Evolutionary conservation across 2,888 invertebrate genomes (phyloP).

Genomic region (Tinea pellionella): DNA sequence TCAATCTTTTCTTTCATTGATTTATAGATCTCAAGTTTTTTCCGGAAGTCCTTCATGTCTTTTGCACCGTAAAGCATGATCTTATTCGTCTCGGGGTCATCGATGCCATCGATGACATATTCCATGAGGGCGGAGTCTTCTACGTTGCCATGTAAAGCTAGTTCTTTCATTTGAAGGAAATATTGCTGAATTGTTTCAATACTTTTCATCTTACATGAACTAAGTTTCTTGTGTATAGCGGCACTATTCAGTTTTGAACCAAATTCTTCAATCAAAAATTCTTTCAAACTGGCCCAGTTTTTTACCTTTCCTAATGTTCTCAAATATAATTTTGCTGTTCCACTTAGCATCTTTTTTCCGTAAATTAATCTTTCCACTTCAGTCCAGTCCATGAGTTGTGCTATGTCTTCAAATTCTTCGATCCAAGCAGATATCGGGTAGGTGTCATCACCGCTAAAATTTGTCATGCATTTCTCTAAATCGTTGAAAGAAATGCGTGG

Average conservation of each 20-base stretch:
- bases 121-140: conserved; percentile 32
- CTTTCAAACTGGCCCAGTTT: too few relatives aligned
- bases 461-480: too few relatives aligned
- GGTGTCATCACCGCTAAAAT: too few relatives aligned
- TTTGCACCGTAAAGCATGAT: too few relatives aligned
- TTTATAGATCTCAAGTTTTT: too few relatives aligned
- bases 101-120: conserved; percentile 37
- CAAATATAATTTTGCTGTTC: not conserved
- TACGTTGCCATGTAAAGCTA: conserved; percentile 29
- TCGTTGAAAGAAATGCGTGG: too few relatives aligned
- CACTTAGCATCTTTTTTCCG: not conserved
- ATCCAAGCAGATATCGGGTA: too few relatives aligned
- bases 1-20: too few relatives aligned
- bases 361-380: not conserved
- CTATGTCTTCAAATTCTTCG: too few relatives aligned
- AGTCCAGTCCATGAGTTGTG: too few relatives aligned
- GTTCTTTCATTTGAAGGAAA: conserved; percentile 34
- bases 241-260: not conserved
- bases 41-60: too few relatives aligned
- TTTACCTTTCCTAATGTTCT: not conserved
- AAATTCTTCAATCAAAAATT: not conserved
- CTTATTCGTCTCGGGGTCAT: conserved; percentile 18
- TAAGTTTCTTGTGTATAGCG: not conserved
- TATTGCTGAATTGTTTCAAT: conserved; percentile 30
- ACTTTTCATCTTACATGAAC: conserved; percentile 25